Base-by-base conservation (phyloP, 2,888 invertebrate species). In the Hydriomena furcata region DNA sequence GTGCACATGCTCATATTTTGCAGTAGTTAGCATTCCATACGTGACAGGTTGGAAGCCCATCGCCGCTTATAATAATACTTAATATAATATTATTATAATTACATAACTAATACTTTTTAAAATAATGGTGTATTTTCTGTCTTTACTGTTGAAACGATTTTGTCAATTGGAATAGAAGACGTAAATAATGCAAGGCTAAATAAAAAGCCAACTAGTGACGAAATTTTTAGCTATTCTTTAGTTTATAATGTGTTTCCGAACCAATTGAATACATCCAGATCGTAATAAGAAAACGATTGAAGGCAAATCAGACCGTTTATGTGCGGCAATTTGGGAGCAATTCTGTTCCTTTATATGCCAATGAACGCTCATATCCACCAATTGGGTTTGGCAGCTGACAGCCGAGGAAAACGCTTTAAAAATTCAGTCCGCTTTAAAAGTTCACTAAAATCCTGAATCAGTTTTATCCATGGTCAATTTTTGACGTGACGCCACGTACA, bases 221-320 rank as follows among this genome's bases (percentile, higher is more conserved):
- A n/a, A n/a, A n/a, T n/a, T n/a, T n/a, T n/a, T n/a, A n/a, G n/a
- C n/a, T n/a, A n/a, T n/a, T n/a, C n/a, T 43, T 38, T 28, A 34
- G 23, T 10, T 32, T 13, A 17, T 47, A 25, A 7, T 36, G 31
- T 37, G 21, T n/a, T 24, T 49, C 12, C 11, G 36, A 47, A 42
- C 41, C 50, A 51, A 46, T 58, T 58, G 35, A 53, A 55, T 51
- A 52, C 34, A 54, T 35, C 28, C 56, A 41, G 47, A 52, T 54
- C 23, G 57, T 55, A 59, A 59, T 58, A 60, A 58, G 60, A 58
- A 62, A 52, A 51, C 60, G 52, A 62, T 61, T 56, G 60, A 34
- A 63, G 66, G 62, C 63, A 66, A 71, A 71, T 71, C 62, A 63
- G 55, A 57, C 55, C 60, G 65, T 65, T 70, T 57, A 56, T 61